These are phyloP conservation scores for Ceriagrion tenellum DNA, from an alignment of 2,888 invertebrate genomes.

Conservation along the genomic window DNA sequence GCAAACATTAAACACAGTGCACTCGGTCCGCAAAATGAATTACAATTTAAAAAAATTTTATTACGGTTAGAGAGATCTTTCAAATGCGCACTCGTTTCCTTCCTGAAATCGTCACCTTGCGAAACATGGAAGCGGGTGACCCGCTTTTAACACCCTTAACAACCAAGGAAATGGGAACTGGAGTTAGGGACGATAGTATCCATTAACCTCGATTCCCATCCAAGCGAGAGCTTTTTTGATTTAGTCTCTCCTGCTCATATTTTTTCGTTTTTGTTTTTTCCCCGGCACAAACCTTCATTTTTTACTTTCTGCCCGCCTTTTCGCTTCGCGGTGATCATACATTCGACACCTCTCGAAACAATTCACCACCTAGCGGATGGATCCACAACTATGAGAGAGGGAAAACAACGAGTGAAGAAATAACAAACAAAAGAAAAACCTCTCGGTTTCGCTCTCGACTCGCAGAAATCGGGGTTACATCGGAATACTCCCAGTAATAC, in stretches of 20 bases:
- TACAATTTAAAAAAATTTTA: no score
- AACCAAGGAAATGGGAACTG: neutral
- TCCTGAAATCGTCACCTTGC: no score
- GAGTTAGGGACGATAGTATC: neutral
- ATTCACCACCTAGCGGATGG: neutral
- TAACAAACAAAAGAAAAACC: neutral
- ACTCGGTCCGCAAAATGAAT: no score
- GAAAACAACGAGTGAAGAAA: neutral
- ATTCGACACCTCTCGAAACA: neutral
- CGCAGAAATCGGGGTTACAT: neutral
- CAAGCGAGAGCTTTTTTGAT: neutral
- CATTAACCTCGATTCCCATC: neutral
- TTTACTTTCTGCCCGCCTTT: neutral
- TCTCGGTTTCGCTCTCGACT: neutral
- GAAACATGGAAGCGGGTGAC: neutral
- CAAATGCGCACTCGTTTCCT: no score
- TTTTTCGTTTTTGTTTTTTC: no score
- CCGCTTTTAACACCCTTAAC: neutral
- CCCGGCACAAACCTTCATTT: neutral
- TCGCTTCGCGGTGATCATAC: neutral
- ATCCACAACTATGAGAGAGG: neutral
- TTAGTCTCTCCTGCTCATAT: no score
- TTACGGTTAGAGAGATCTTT: no score
- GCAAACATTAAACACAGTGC: no score
- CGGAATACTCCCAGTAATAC: neutral